Conservation (phyloP, 1,140 invertebrate genomes). For the Theocolax elegans region DNA sequence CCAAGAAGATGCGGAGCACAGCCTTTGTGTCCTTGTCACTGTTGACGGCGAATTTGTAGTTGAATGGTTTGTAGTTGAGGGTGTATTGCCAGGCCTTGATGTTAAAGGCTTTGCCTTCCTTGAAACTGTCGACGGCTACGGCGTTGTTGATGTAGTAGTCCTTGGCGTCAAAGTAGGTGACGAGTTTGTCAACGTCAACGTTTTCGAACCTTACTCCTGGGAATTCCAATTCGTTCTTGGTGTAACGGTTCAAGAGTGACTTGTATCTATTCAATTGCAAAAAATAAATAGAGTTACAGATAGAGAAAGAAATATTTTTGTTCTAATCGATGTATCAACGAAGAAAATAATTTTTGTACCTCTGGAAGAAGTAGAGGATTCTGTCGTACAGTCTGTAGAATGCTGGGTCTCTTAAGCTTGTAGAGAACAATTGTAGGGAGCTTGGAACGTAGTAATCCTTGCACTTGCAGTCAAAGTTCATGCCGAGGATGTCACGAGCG, state of each 20-base stretch:
- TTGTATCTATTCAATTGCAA: conserved; percentile 57
- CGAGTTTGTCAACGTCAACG: conserved; percentile 72
- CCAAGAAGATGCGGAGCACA: conserved; percentile 75
- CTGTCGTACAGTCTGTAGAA: conserved; percentile 67
- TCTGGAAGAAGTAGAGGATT: conserved; percentile 63
- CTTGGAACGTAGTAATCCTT: conserved; percentile 60
- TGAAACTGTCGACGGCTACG: conserved; percentile 60
- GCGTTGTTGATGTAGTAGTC: conserved; percentile 76
- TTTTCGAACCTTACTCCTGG: conserved; percentile 73
- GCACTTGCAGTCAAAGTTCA: conserved; percentile 54
- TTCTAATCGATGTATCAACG: too few species aligned
- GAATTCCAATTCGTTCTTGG: conserved; percentile 70
- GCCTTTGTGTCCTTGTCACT: conserved; percentile 69
- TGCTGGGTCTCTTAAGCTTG: conserved; percentile 67
- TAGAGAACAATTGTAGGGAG: conserved; percentile 57
- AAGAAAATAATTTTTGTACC: conserved; percentile 65
- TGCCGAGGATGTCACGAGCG: conserved; percentile 58
- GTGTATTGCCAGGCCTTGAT: conserved; percentile 57
- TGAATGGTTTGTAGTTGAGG: conserved; percentile 74
- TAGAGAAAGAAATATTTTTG: too few species aligned
- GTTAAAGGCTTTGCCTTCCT: conserved; percentile 48
- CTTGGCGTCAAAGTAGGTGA: conserved; percentile 79
- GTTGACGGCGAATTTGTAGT: conserved; percentile 71
- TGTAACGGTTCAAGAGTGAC: conserved; percentile 70
- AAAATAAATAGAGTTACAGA: conserved; percentile 48